These are phyloP conservation scores for Ctenopoma kingsleyae DNA, from an alignment of 2,797 vertebrate species.

Conservation along the genomic window DNA sequence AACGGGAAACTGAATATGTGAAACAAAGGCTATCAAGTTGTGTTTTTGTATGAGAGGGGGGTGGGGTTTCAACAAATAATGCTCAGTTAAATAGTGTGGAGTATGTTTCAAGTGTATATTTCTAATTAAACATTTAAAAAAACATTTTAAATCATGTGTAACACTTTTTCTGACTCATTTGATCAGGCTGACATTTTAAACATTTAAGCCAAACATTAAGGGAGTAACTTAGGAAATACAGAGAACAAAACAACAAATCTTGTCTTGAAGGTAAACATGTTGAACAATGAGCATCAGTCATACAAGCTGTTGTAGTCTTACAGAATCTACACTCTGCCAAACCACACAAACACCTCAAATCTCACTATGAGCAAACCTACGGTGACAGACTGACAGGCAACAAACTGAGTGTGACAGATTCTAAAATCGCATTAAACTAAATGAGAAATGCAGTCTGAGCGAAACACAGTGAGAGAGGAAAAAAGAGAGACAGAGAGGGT, in stretches of 20 bases:
- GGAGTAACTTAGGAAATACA: neutral
- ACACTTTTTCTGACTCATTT: neutral
- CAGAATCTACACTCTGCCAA: slow-evolving; percentile 62
- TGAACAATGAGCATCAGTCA: slow-evolving; percentile 72
- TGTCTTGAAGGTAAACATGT: slow-evolving; percentile 59
- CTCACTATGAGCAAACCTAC: slow-evolving; percentile 65
- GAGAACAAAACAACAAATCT: slow-evolving; percentile 34
- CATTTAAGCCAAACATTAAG: slow-evolving; percentile 1
- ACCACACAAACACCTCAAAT: slow-evolving; percentile 74
- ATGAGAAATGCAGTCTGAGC: slow-evolving; percentile 69
- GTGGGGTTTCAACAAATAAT: slow-evolving; percentile 34
- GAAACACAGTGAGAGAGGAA: slow-evolving; percentile 48
- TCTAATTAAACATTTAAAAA: slow-evolving; percentile 26
- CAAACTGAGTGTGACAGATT: slow-evolving; percentile 84
- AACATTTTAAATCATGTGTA: neutral
- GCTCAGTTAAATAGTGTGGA: slow-evolving; percentile 16
- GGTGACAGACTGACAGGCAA: slow-evolving; percentile 79
- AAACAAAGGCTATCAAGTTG: slow-evolving; percentile 41
- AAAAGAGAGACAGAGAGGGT: slow-evolving; percentile 53
- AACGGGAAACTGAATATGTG: slow-evolving; percentile 27
- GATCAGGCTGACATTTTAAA: neutral
- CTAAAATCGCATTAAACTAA: slow-evolving; percentile 84
- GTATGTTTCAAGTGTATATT: slow-evolving; percentile 15
- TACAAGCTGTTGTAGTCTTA: slow-evolving; percentile 51
- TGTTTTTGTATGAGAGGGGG: slow-evolving; percentile 28